Evolutionary conservation across 2,797 vertebrate genomes (phyloP).

Genomic region (Tenualosa thibaudeaui): DNA sequence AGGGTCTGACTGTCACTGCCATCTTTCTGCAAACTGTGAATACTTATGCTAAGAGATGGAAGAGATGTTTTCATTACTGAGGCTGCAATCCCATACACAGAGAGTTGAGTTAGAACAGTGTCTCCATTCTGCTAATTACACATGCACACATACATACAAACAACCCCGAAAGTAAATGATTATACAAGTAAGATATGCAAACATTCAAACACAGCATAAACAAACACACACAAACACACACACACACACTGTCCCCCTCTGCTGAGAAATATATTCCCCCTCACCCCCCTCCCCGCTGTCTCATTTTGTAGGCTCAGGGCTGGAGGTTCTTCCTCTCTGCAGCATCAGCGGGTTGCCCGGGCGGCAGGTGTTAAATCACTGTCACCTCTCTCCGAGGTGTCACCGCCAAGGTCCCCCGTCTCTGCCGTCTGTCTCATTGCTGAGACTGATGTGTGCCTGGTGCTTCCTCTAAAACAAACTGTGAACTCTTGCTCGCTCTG

Average conservation of each 20-base stretch:
- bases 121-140: neutral
- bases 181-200: neutral
- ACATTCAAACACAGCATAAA: neutral
- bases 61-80: neutral
- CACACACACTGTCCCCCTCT: neutral
- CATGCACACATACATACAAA: neutral
- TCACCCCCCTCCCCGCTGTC: neutral
- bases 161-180: neutral
- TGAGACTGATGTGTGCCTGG: conserved; percentile 37
- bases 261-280: neutral
- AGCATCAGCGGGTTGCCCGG: conserved; percentile 39
- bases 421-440: conserved; percentile 35
- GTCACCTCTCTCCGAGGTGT: conserved; percentile 37
- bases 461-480: conserved; percentile 49
- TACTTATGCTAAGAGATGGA: neutral
- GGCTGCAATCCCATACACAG: neutral
- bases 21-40: neutral
- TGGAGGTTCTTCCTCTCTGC: conserved; percentile 15
- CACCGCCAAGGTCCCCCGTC: conserved; percentile 35
- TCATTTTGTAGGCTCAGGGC: conserved; percentile 31
- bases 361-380: conserved; percentile 44
- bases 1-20: neutral
- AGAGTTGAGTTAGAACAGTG: neutral
- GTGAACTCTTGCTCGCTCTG: conserved; percentile 38
- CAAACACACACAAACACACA: neutral